A percentile compares a stretch with the other conserved stretches of the same genome.
Conservation (phyloP, 1,140 invertebrate species). For the Proales similis region DNA sequence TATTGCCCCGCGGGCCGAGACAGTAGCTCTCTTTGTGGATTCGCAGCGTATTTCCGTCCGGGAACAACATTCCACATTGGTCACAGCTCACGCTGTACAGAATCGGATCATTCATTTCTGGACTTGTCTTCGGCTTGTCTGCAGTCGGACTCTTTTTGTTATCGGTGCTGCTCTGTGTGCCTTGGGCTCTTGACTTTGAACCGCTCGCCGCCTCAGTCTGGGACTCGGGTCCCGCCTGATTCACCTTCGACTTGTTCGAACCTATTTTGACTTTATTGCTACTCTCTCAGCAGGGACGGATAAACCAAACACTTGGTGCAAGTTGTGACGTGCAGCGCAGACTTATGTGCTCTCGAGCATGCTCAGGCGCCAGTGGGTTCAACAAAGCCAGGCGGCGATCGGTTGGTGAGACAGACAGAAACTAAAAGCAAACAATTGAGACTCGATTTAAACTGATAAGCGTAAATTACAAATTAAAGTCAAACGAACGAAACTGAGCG, state of each 20-base stretch:
- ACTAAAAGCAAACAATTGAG: no score
- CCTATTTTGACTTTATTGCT: constrained; percentile 24
- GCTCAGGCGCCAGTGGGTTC: no score
- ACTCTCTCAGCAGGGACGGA: background rate
- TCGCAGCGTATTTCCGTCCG: background rate
- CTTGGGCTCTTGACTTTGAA: background rate
- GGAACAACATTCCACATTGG: constrained; percentile 36
- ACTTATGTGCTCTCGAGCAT: no score
- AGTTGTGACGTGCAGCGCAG: no score
- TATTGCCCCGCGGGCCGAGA: constrained; percentile 1
- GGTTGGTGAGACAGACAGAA: no score
- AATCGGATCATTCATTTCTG: constrained; percentile 3
- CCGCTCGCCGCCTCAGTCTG: background rate
- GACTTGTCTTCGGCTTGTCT: background rate
- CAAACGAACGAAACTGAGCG: no score
- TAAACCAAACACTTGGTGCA: no score
- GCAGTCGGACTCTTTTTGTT: background rate
- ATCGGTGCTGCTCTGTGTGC: background rate
- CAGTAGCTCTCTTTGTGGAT: constrained; percentile 27
- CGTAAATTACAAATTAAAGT: no score
- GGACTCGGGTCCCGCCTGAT: background rate
- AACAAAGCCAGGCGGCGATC: no score
- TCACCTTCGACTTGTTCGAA: constrained; percentile 28
- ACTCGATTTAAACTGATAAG: no score
- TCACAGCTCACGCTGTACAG: constrained; percentile 28